phyloP scores from a whole-genome alignment of 1,140 invertebrate species.

The Cyrtorhinus lividipennis region DNA sequence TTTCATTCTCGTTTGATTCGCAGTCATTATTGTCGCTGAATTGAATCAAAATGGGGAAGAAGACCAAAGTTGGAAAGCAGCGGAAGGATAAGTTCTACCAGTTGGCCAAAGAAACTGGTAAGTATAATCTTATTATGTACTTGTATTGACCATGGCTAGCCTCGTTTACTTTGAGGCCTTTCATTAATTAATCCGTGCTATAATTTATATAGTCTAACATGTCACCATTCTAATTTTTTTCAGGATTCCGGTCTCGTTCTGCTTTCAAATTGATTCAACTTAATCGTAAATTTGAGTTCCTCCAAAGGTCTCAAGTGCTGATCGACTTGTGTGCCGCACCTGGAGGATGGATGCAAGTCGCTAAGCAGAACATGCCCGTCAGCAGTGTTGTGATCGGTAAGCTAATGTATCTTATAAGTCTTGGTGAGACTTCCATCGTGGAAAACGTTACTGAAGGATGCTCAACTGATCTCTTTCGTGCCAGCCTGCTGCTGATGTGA shows the following conservation, averaged over 20 bases:
- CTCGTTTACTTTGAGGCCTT: too few relatives aligned
- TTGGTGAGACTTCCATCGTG: background rate
- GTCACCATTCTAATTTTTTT: background rate
- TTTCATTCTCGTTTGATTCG: too few relatives aligned
- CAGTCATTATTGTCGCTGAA: too few relatives aligned
- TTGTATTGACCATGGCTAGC: too few relatives aligned
- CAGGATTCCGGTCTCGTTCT: constrained; percentile 90
- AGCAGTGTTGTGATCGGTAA: constrained; percentile 80
- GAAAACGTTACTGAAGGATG: too few relatives aligned
- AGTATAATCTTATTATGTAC: constrained; percentile 13
- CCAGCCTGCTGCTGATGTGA: too few relatives aligned
- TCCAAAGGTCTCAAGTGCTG: constrained; percentile 89
- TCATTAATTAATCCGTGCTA: background rate
- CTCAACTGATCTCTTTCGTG: too few relatives aligned
- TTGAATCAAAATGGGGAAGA: constrained; percentile 90
- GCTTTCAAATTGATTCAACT: constrained; percentile 98
- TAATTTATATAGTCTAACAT: background rate
- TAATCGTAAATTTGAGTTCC: constrained; percentile 93
- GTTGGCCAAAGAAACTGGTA: constrained; percentile 96
- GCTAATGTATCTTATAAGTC: constrained; percentile 20
- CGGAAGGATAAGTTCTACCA: constrained; percentile 97
- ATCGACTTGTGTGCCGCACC: constrained; percentile 98
- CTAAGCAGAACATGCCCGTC: constrained; percentile 92
- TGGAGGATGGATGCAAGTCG: constrained; percentile 99
- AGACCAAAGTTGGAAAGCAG: constrained; percentile 92